phyloP scores from a whole-genome alignment of 1,140 invertebrate species.

The Limonius californicus region DNA sequence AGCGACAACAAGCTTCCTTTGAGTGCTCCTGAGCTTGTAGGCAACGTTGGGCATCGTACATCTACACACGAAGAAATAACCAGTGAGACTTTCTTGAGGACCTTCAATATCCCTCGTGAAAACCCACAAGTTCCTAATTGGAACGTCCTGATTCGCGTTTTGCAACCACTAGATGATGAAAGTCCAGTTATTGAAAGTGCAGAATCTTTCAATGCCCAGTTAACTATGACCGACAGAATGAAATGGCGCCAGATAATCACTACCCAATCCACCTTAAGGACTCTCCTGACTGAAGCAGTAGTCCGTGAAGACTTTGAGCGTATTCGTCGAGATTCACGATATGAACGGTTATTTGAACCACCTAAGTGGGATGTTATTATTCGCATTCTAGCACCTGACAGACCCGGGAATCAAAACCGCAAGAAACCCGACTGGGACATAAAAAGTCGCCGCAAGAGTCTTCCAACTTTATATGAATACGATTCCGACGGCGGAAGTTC shows the following conservation, averaged over 20 bases:
- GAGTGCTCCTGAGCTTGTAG: constrained; percentile 60
- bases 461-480: constrained; percentile 84
- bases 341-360: constrained; percentile 75
- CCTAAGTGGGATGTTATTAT: constrained; percentile 93
- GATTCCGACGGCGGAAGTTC: constrained; percentile 78
- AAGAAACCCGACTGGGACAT: constrained; percentile 78
- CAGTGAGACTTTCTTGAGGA: constrained; percentile 34
- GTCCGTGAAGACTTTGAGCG: constrained; percentile 83
- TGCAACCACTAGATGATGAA: constrained; percentile 67
- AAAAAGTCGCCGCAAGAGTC: constrained; percentile 71
- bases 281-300: constrained; percentile 74
- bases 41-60: constrained; percentile 47
- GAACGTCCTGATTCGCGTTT: constrained; percentile 75
- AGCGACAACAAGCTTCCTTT: constrained; percentile 54
- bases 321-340: constrained; percentile 73
- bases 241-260: constrained; percentile 89
- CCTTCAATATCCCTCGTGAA: constrained; percentile 51
- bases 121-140: constrained; percentile 63
- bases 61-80: constrained; percentile 1
- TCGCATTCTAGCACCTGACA: constrained; percentile 71
- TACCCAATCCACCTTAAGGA: constrained; percentile 78
- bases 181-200: constrained; percentile 43
- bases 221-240: constrained; percentile 57
- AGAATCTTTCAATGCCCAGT: constrained; percentile 43
- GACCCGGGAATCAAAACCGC: constrained; percentile 43